Evolutionary conservation across 2,888 invertebrate genomes (phyloP), one percentile per base, ranked within the genome.

Genomic region (Callyntrura sp.): DNA sequence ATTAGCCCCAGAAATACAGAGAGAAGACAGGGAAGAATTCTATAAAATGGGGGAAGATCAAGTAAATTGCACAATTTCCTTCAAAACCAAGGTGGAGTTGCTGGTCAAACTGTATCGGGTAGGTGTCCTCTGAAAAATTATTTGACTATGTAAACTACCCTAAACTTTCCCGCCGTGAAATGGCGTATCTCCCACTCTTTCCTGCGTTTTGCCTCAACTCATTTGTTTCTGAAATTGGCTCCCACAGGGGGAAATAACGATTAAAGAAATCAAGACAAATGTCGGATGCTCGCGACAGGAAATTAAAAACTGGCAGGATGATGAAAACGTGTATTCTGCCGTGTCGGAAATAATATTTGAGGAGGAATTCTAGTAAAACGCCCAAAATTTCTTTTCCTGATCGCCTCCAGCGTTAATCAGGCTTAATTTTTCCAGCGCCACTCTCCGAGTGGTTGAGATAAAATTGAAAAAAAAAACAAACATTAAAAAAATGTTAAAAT

Each of bases 331-430:
- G 20, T 87, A 87, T 25, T 68, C 45, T 11, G 87, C 87, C n/a
- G 87, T 81, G 5, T 87, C 87, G 0, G 87, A 87, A n/a, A 57
- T 57, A 20, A 87, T 87, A 12, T 87, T 87, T 23, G 87, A 79
- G 5, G 70, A 87, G 48, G 87, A 87, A 43, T 87, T 87, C n/a
- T 87, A 68, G n/a, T n/a, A n/a, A n/a, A n/a, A n/a, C n/a, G n/a
- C n/a, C n/a, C n/a, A n/a, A n/a, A n/a, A n/a, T n/a, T n/a, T n/a
- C n/a, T n/a, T n/a, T n/a, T n/a, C n/a, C n/a, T n/a, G n/a, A n/a
- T n/a, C n/a, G n/a, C n/a, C n/a, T n/a, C n/a, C n/a, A n/a, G n/a
- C n/a, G n/a, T n/a, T n/a, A n/a, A n/a, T n/a, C n/a, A n/a, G n/a
- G n/a, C n/a, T n/a, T n/a, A n/a, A n/a, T n/a, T n/a, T n/a, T n/a